These are phyloP conservation scores for Microtus pennsylvanicus DNA, from an alignment of 2,113 vertebrate genomes.

Conservation along the genomic window DNA sequence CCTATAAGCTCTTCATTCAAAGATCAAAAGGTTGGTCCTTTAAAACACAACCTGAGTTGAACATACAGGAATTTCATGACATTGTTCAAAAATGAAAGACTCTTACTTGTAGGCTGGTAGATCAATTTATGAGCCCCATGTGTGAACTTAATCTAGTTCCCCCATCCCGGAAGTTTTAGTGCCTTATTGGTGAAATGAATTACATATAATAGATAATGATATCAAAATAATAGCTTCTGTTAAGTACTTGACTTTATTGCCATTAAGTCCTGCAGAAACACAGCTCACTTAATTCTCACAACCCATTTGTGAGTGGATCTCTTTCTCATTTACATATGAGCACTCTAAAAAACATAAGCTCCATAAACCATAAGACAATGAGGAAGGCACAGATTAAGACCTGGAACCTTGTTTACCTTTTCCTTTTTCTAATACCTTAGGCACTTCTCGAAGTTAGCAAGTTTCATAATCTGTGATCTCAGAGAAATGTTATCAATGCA, in stretches of 20 bases:
- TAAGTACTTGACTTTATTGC: background rate
- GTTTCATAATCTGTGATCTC: background rate
- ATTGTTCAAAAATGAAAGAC: background rate
- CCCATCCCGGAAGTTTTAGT: background rate
- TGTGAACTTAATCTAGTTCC: background rate
- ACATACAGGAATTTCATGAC: background rate
- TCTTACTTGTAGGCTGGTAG: background rate
- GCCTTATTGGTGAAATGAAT: background rate
- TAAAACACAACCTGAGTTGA: background rate
- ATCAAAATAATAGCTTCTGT: background rate
- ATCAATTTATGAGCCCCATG: background rate
- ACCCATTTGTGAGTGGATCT: background rate
- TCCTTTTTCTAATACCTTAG: background rate
- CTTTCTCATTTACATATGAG: background rate
- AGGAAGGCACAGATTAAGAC: conserved; percentile 1
- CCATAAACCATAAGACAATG: background rate
- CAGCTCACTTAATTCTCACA: background rate
- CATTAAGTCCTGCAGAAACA: background rate
- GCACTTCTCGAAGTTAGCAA: background rate
- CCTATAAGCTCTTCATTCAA: background rate
- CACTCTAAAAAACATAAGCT: background rate
- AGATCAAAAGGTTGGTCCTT: background rate
- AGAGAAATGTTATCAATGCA: background rate
- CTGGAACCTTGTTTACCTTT: background rate
- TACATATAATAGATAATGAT: background rate